These are phyloP conservation scores for Zaprionus ornatus DNA, from an alignment of 1,140 invertebrate species.

Conservation along the genomic window DNA sequence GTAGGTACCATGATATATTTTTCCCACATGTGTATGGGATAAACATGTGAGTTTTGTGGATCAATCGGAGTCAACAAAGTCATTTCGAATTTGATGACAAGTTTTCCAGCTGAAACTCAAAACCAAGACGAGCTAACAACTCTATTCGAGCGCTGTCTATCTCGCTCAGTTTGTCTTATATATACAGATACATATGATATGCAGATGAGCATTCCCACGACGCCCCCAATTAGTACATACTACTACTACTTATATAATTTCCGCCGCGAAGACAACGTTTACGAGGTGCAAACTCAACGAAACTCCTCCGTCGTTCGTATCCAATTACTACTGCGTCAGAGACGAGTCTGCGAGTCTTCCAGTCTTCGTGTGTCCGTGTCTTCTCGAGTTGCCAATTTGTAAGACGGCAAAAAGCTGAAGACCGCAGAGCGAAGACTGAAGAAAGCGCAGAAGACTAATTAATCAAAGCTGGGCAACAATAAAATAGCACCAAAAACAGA, in stretches of 20 bases:
- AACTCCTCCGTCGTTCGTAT: neutral
- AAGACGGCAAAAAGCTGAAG: neutral
- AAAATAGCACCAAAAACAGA: neutral
- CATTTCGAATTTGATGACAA: neutral
- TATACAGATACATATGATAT: conserved; percentile 7
- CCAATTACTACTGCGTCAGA: conserved; percentile 10
- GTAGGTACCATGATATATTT: neutral
- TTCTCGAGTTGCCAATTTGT: conserved; percentile 34
- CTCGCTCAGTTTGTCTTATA: neutral
- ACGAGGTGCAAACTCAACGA: conserved; percentile 14
- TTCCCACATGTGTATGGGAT: neutral
- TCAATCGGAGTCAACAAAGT: neutral
- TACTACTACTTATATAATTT: conserved; percentile 32
- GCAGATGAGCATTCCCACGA: conserved; percentile 16
- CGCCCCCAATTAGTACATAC: conserved; percentile 26
- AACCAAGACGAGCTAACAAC: neutral
- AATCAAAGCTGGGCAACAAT: conserved; percentile 30
- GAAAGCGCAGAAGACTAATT: conserved; percentile 40
- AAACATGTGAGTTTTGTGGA: neutral
- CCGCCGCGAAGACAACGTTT: neutral
- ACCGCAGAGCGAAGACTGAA: conserved; percentile 8
- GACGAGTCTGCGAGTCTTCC: neutral
- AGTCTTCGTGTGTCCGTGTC: neutral
- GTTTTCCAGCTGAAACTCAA: neutral
- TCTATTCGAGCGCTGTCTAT: neutral